These are phyloP conservation scores for Eospalax fontanierii DNA, from an alignment of 2,797 vertebrate species.

Conservation along the genomic window DNA sequence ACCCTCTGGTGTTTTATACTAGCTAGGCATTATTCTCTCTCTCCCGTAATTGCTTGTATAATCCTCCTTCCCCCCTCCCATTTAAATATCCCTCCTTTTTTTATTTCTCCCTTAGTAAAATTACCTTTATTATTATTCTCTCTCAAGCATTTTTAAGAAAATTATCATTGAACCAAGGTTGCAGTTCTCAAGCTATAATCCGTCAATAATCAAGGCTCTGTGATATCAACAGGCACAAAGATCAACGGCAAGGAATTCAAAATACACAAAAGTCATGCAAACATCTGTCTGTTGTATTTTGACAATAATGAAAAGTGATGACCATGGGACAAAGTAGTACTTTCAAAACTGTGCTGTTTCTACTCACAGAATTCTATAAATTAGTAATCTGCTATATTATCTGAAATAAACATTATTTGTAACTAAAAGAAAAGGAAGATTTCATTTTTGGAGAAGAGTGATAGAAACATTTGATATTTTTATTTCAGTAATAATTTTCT, in stretches of 20 bases:
- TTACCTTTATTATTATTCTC: no score
- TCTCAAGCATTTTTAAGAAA: neutral
- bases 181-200: neutral
- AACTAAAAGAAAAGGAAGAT: neutral
- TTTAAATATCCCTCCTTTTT: no score
- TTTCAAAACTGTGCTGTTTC: neutral
- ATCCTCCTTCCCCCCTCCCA: no score
- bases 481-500: neutral
- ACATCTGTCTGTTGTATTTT: neutral
- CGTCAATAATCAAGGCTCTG: neutral
- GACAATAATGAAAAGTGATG: neutral
- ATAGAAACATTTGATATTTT: neutral
- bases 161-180: neutral
- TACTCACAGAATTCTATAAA: slow-evolving; percentile 14
- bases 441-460: rapidly evolving
- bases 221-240: neutral
- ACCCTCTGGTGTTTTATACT: no score
- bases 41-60: no score
- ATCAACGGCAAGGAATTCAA: neutral
- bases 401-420: neutral
- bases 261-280: neutral
- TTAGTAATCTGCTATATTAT: neutral
- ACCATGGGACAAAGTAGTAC: neutral
- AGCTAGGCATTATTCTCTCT: no score
- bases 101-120: no score